These are phyloP conservation scores for Eurois occulta DNA, from an alignment of 2,888 invertebrate species.

Conservation along the genomic window DNA sequence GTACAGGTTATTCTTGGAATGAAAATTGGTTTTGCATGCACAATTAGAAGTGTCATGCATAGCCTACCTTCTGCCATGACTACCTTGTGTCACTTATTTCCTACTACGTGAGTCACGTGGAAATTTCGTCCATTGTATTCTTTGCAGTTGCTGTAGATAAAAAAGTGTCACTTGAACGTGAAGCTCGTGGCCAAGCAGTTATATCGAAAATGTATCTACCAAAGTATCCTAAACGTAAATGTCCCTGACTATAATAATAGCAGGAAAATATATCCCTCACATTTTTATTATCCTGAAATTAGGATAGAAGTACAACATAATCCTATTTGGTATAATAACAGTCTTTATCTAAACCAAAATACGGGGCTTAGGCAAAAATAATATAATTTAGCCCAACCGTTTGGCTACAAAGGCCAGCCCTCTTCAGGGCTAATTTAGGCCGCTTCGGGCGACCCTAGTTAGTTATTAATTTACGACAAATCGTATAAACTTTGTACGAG, in stretches of 20 bases:
- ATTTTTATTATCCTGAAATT: conserved; percentile 34
- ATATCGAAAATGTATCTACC: not conserved
- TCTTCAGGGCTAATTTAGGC: conserved; percentile 55
- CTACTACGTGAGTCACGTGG: not conserved
- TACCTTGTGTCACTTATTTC: not conserved
- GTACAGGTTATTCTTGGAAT: not conserved
- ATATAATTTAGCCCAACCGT: conserved; percentile 43
- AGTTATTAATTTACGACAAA: conserved; percentile 62
- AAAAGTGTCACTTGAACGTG: not conserved
- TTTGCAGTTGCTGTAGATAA: not conserved
- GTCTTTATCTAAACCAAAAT: conserved; percentile 52
- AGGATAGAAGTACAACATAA: conserved; percentile 33
- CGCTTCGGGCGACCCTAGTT: conserved; percentile 43
- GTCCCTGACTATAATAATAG: not conserved
- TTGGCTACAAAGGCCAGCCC: conserved; percentile 48
- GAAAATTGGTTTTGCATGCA: not conserved
- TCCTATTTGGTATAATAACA: conserved; percentile 51
- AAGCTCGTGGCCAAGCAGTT: not conserved
- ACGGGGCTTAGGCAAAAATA: conserved; percentile 50
- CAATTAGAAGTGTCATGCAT: not conserved
- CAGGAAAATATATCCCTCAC: conserved; percentile 6
- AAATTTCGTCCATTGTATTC: not conserved
- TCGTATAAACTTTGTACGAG: conserved; percentile 45
- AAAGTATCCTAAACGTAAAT: not conserved
- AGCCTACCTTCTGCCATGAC: not conserved